Evolutionary conservation across 2,888 invertebrate species (phyloP), one percentile per base, ranked within the genome.

Genomic region (Podabrus alpinus): DNA sequence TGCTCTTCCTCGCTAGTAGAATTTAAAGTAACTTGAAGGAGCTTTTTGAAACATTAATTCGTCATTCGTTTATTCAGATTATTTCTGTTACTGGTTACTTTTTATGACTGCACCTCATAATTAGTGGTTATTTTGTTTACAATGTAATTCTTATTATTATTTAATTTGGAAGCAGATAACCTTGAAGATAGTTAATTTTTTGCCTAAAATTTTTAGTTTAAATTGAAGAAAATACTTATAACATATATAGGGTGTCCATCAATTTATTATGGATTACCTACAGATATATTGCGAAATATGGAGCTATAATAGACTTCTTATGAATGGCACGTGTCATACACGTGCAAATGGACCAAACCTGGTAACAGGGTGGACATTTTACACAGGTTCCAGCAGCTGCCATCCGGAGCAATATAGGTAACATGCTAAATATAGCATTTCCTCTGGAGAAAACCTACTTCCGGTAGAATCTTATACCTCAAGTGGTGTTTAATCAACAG

Each of bases 401-500:
- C 77, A 80, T 81, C 79, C 84, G 81, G 81, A 81, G 80, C 82
- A 81, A 83, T 82, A 82, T 83, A 85, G 85, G 84, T 85, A 84
- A 85, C 83, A 84, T 82, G 83, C 84, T 85, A 84, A 84, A 84
- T 85, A 85, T 85, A 85, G 84, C 82, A 83, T 85, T 85, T 85
- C 84, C 83, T 84, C 79, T 72, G 79, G 78, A 85, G 84, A 84
- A 85, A 84, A 85, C 81, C 79, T 84, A 85, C 83, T 85, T 85
- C 86, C 85, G 84, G 84, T 82, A 78, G 82, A 85, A 85, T 85
- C 84, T 84, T 83, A 83, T 83, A 83, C 84, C 84, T 85, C 84
- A 85, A 85, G 85, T 85, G 85, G 85, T 83, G 80, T 82, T 84
- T 84, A 85, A 85, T 85, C 86, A 86, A 86, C 86, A 86, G 86